Base-by-base conservation (phyloP, 2,797 vertebrate species). In the Enteromius treurensis region DNA sequence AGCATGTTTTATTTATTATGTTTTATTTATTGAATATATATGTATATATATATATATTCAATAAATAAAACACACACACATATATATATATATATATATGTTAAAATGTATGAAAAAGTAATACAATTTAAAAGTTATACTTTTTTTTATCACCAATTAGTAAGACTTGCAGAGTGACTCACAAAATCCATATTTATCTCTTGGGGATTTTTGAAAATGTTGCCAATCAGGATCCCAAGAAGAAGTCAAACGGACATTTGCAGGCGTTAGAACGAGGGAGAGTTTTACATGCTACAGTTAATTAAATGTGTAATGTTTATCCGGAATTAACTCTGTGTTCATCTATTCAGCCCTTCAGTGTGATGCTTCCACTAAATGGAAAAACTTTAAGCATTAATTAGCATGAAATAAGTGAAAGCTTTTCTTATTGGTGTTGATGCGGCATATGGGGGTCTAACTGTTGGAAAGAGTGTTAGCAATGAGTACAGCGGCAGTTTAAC, bases 371-470 rank as follows among this genome's bases (percentile, higher is more conserved):
- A 23, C 29, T 40, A 17, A 76, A 37, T 37, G 51, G 51, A 58
- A 21, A 40, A 21, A 58, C 51, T 6, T 53, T 58, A 32, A 10
- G 73, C 51, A 23, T 55, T 76, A 40, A 58, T 76, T 55, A 55
- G 51, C 51, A 23, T 76, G 23, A 58, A 58, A 40, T 40, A 58
- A 58, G 13, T 58, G 13, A 40, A 68, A 68, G 34, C 19, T 68
- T 68, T 68, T 68, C 19, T 68, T 68, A 68, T 68, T 68, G 40
- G 65, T 37, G 34, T 40, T 68, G 65, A 68, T 68, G 65, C 0
- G 19, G 65, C 65, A 68, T 67, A 67, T 67, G 64, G 64, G 64
- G 3, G 60, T 58, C 53, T 74, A 37, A 53, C 17, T 60, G 34
- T 60, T 58, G 34, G 73, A 76, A 40, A 23, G 6, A 2, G 34